Base-by-base conservation (phyloP, 2,888 invertebrate genomes). In the Rhagonycha lutea region DNA sequence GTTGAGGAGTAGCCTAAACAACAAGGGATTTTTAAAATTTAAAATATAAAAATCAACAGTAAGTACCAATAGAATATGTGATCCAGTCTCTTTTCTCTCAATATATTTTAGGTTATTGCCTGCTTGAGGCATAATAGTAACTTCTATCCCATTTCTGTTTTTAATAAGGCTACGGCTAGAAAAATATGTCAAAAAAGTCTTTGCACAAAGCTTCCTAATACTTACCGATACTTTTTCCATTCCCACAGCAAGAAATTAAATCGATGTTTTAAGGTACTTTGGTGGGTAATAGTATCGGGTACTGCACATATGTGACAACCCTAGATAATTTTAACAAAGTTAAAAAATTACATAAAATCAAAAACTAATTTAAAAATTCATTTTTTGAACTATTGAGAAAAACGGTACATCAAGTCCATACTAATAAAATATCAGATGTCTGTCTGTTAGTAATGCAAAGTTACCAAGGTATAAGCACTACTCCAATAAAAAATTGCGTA, bases 71-170 rank as follows among this genome's bases (percentile, higher is more conserved):
- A 81, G 69, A 12, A 28, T 72, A 70, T 82, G 79, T 73, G 74
- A 81, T 67, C 84, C 84, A 69, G 79, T 79, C 2, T 68, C 67
- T 63, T 79, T 61, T 12, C 61, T 12, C 28, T 65, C 12, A 12
- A 9, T 9, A 28, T 75, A 72, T 18, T 12, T 65, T 18, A 75
- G 67, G 3, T 12, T n/a, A n/a, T n/a, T 60, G 60, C 14, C 28
- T 29, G 65, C 63, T 75, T 7, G 14, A 10, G 9, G 60, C 9
- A 23, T 69, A 14, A 75, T 67, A 65, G n/a, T 26, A 14, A 84
- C 67, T 26, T 78, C 77, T 11, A 84, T 75, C 24, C 84, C 84
- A 77, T 84, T 78, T 12, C 83, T 78, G 73, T 84, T 78, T 69
- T 80, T 81, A 5, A 81, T 79, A 12, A 83, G 70, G 7, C 82